A percentile compares a stretch with the other conserved stretches of the same genome.
phyloP scores from a whole-genome alignment of 2,797 vertebrate genomes.

The Notolepis coatsorum region DNA sequence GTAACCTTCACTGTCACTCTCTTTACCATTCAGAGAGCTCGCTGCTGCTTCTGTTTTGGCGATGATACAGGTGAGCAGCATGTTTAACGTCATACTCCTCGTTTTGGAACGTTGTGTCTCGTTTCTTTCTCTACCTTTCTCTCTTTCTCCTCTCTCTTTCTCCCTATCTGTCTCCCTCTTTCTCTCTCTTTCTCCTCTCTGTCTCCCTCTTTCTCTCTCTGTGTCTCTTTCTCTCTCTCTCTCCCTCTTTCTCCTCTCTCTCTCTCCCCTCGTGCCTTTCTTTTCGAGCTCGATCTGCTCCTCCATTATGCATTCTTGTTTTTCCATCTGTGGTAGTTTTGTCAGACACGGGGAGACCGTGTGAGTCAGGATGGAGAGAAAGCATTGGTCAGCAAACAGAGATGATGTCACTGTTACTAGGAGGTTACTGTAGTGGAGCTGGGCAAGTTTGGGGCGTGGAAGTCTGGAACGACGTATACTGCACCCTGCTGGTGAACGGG shows the following conservation, averaged over 20 bases:
- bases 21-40: constrained; percentile 87
- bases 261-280: constrained; percentile 14
- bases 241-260: not conserved
- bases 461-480: constrained; percentile 34
- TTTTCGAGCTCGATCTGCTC: not conserved
- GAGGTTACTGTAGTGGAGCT: constrained; percentile 57
- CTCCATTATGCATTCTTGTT: not conserved
- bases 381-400: constrained; percentile 78
- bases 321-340: constrained; percentile 27
- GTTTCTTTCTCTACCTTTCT: constrained; percentile 23
- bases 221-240: not conserved
- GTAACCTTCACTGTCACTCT: constrained; percentile 36
- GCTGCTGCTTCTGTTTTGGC: constrained; percentile 94
- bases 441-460: not conserved
- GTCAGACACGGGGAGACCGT: constrained; percentile 30
- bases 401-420: constrained; percentile 84
- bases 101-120: too few species aligned
- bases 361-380: constrained; percentile 62
- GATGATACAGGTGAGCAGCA: constrained; percentile 87
- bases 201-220: not conserved
- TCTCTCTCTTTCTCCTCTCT: not conserved
- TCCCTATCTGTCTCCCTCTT: not conserved
- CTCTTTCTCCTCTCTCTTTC: not conserved
- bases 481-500: constrained; percentile 67
- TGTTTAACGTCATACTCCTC: too few species aligned